Base-by-base conservation (phyloP, 1,140 invertebrate species). In the Drosophila micromelanica region DNA sequence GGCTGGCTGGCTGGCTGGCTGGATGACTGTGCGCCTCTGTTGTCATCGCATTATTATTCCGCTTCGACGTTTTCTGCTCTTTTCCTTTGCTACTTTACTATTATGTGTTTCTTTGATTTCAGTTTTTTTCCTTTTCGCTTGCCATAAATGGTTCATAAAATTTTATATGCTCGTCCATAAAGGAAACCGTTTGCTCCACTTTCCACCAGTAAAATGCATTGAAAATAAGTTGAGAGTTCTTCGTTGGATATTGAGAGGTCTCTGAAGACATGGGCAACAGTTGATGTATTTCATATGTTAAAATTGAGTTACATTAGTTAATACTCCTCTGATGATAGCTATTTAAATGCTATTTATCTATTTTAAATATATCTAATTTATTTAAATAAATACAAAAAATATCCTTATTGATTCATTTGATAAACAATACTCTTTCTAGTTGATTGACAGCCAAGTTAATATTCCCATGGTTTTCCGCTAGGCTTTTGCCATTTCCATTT, bases 71-170 rank as follows among this genome's bases (percentile, higher is more conserved):
- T 70, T 71, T 75, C 60, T 64, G 73, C 75, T 77, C 62, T 74
- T 74, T 70, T 51, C 59, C 54, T 74, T 74, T 63, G 75, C 72
- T 77, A 73, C 70, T 76, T 76, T 76, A 76, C 70, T 76, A 76
- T 76, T 73, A 76, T 74, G 71, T 74, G 74, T 78, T 74, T 78
- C 75, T 71, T 70, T 77, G 65, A 64, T 64, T 76, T 62, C 71
- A 46, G 27, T 62, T 57, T 62, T 62, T 68, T 72, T 42, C 43
- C 27, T 70, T 72, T 59, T n/a, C 38, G 54, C 63, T 73, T 59
- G 75, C 75, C 72, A 78, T 78, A 78, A 78, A 78, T 78, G 75
- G 75, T 78, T 78, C 75, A 71, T 78, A 75, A 78, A 78, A 78
- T 78, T 78, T 78, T 75, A 78, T 78, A 75, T 43, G 67, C 75